Conservation (phyloP, 1,140 invertebrate species). For the Oryzaephilus surinamensis region DNA sequence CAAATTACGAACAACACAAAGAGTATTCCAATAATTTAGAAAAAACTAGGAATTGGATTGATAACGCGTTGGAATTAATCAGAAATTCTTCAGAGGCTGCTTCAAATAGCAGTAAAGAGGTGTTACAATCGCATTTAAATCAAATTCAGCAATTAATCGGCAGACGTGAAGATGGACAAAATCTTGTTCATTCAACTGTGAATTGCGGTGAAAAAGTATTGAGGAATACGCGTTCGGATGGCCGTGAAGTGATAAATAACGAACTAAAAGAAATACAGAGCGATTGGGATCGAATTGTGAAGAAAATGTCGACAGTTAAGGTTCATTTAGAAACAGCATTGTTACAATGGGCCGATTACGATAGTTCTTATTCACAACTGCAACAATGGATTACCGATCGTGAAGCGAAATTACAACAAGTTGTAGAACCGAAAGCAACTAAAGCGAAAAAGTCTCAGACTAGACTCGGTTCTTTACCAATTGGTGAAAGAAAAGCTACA, state of each 20-base stretch:
- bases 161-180: slow-evolving; percentile 83
- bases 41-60: slow-evolving; percentile 81
- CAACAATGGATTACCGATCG: slow-evolving; percentile 93
- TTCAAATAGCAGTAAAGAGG: slow-evolving; percentile 71
- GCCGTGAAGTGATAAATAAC: slow-evolving; percentile 75
- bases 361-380: slow-evolving; percentile 79
- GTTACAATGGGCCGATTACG: slow-evolving; percentile 92
- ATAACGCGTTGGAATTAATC: slow-evolving; percentile 74
- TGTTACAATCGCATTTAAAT: slow-evolving; percentile 68
- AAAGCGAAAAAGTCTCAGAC: slow-evolving; percentile 63
- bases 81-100: slow-evolving; percentile 67
- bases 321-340: slow-evolving; percentile 85
- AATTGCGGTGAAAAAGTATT: slow-evolving; percentile 89
- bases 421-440: slow-evolving; percentile 74
- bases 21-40: slow-evolving; percentile 69
- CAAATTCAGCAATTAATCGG: slow-evolving; percentile 72
- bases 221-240: slow-evolving; percentile 77
- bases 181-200: slow-evolving; percentile 77
- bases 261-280: slow-evolving; percentile 84
- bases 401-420: slow-evolving; percentile 88
- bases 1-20: slow-evolving; percentile 78
- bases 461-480: slow-evolving; percentile 64
- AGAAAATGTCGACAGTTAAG: slow-evolving; percentile 86
- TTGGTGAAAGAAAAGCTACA: slow-evolving; percentile 77
- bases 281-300: slow-evolving; percentile 85